Conservation (phyloP, 2,888 invertebrate genomes). For the Ormyrus labotus region DNA sequence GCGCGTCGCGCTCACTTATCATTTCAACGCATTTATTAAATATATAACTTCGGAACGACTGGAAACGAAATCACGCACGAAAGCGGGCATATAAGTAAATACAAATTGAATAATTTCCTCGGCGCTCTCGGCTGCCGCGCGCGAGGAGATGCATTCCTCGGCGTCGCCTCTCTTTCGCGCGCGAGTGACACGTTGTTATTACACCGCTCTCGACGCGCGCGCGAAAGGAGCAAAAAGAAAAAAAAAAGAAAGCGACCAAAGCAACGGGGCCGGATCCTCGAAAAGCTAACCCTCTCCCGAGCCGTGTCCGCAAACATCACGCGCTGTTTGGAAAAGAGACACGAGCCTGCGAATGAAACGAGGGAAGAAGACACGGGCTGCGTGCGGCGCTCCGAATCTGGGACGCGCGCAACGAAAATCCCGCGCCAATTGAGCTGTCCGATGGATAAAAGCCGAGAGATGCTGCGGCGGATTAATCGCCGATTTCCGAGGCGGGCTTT, state of each 20-base stretch:
- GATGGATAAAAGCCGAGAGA: no score
- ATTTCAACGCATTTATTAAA: constrained; percentile 23
- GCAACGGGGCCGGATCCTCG: constrained; percentile 30
- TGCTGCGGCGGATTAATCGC: no score
- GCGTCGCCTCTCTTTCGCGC: not conserved
- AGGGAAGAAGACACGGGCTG: no score
- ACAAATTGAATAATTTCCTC: constrained; percentile 28
- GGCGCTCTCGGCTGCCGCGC: not conserved
- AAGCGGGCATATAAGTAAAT: not conserved
- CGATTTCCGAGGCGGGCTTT: no score
- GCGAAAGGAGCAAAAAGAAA: not conserved
- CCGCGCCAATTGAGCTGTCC: no score
- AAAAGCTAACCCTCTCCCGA: constrained; percentile 18
- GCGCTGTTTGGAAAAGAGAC: not conserved
- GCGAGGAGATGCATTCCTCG: not conserved
- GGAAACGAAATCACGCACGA: not conserved
- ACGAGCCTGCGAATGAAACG: not conserved
- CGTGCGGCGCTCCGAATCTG: no score
- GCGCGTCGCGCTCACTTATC: not conserved
- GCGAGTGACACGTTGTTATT: constrained; percentile 40
- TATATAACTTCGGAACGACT: no score
- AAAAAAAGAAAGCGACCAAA: constrained; percentile 31
- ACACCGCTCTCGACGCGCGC: not conserved
- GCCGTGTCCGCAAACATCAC: no score
- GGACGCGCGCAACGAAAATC: not conserved